Base-by-base conservation (phyloP, 2,113 vertebrate species). In the Pungitius pungitius region DNA sequence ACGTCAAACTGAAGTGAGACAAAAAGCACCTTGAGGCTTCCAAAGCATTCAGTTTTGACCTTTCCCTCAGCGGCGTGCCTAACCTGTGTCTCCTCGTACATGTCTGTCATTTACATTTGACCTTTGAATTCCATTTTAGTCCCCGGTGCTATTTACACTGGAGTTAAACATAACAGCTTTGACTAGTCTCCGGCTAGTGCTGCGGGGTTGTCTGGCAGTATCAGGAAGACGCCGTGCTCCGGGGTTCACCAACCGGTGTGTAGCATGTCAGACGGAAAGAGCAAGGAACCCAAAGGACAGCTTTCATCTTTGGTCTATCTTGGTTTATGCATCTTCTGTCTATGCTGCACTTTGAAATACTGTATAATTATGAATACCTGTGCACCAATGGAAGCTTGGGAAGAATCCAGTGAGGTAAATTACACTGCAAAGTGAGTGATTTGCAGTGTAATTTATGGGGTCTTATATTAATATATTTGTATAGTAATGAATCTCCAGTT, bases 41-140 rank as follows among this genome's bases (percentile, higher is more conserved):
- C 13, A 13, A 24, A 60, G 64, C 20, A 69, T 83, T 74, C 37
- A 43, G 55, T 30, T 1, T 5, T 68, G 69, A 80, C 78, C 76
- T 85, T 82, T 80, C 45, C 39, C 17, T 71, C 56, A 33, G 71
- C 35, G 65, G n/a, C 61, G 69, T 78, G 37, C 10, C 52, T 69
- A 59, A 65, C 60, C 61, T 18, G 60, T 62, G 43, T 57, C 74
- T 52, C 42, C 54, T 60, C 51, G 64, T 72, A 67, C 57, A 51
- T 9, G 56, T 73, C 58, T 66, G 71, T 81, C 76, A 75, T 85
- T 66, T 79, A 58, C 60, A 33, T 56, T 26, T 70, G 78, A 89
- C 80, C 82, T 89, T 86, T 86, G 22, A 35, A 35, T 76, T 66
- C 60, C 54, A 65, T 73, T 86, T 88, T 52, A 64, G 72, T 75